Base-by-base conservation (phyloP, 2,113 vertebrate species). In the Apodemus speciosus region DNA sequence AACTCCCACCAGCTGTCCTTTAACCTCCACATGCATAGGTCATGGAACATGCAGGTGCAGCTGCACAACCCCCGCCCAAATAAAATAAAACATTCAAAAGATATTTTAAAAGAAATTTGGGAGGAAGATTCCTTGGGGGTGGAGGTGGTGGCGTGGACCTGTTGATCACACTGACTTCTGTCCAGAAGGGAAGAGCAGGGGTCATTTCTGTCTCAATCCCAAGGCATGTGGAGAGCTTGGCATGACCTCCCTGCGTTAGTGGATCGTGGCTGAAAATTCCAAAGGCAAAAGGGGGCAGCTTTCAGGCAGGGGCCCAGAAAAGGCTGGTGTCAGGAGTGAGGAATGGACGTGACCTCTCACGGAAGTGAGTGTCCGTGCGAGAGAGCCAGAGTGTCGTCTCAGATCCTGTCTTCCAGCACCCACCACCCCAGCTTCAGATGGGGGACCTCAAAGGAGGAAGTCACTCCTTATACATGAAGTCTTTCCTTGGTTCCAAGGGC, bases 391-490 rank as follows among this genome's bases (percentile, higher is more conserved):
- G 8, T 40, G 7, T 62, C 13, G 7, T n/a, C 84, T 84, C 0
- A 14, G 75, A 20, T 38, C n/a, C 79, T 40, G 11, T 49, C 80
- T 30, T 27, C 6, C 13, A 27, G 21, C 53, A 15, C 77, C 53
- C n/a, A 1, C 51, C 14, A 15, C 46, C n/a, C 23, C 51, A 81
- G 53, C n/a, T n/a, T 40, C 64, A 9, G 16, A 43, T 21, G 43
- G 51, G 38, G 53, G 25, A 46, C 40, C 49, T 13, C 1, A 68
- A 43, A 13, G 58, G 9, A 66, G 73, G 38, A 30, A 27, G 75
- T 18, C 43, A 32, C 27, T 30, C 2, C 38, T 18, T 32, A n/a
- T 32, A 43, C 2, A 21, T n/a, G 46, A 46, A 0, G 0, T 25
- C 49, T 58, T 68, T 13, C 18, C 43, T 13, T 9, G 53, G 40